Evolutionary conservation across 64 coral and sea anemone species (phyloP), one percentile per base, ranked within the genome.

Genomic region (Montipora sp.): DNA sequence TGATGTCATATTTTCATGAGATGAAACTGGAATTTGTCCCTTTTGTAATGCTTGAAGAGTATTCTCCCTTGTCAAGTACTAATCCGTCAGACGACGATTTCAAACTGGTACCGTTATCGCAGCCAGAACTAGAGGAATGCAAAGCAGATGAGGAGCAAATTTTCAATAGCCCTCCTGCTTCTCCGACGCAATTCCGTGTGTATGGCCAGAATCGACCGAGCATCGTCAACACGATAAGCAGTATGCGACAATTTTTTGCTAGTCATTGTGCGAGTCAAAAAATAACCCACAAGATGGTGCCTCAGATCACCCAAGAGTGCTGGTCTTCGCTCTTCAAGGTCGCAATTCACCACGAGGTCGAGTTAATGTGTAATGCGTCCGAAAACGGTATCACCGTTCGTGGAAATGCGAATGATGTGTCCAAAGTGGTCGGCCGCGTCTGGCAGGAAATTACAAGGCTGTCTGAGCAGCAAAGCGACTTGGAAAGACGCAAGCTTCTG

Each of bases 401-500:
- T 15, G 80, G 80, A 24, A 83, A 68, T 68, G 19, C 59, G 58
- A 24, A 46, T 5, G 80, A 83, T 47, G 80, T 83, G 13, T 44
- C 59, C 13, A 5, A 47, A 2, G 80, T 83, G 2, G 80, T 83
- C 11, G 36, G 10, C 18, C 60, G 59, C 58, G 47, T 83, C 67
- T 67, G 80, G 80, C 36, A 67, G 13, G 60, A 83, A 83, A 83
- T 83, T 15, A 67, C 16, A 8, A 22, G 36, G 5, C 14, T 83
- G 27, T 7, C 60, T 2, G 80, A 83, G 43, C 60, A 47, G 27
- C 59, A 83, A 47, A 44, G 47, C 36, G 27, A 67, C 12, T 6
- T 10, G 18, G 80, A 83, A 46, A 83, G 36, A 23, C 80, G 80
- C 60, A 83, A 83, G 36, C 18, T 83, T 22, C 5, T 83, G 80